Evolutionary conservation across 2,797 vertebrate genomes (phyloP).

Genomic region (Acrossocheilus wenchowensis): DNA sequence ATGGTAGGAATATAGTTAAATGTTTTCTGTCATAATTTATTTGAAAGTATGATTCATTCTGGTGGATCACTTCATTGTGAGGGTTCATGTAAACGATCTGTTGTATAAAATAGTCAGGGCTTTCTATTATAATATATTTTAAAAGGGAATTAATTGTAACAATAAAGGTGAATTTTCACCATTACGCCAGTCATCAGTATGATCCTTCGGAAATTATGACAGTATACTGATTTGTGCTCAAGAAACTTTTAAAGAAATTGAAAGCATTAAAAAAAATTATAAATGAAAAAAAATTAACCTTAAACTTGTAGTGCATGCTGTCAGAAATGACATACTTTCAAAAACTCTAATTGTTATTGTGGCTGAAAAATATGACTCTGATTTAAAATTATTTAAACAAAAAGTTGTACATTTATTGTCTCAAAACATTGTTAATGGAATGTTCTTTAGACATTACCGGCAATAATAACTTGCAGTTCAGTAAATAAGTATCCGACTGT

Average conservation of each 20-base stretch:
- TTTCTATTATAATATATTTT: not conserved
- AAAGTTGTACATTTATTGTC: not conserved
- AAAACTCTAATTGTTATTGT: not conserved
- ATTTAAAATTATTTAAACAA: not conserved
- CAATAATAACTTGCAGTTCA: not conserved
- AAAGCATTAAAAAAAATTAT: no score
- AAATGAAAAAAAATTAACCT: no score
- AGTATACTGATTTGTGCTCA: no score
- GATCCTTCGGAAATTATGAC: not conserved
- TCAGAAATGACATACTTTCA: not conserved
- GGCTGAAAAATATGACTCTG: not conserved
- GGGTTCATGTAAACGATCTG: not conserved
- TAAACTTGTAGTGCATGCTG: not conserved
- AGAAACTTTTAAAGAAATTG: no score
- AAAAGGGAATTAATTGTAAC: not conserved
- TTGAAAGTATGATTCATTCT: not conserved
- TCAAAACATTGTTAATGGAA: not conserved
- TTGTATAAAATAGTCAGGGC: not conserved
- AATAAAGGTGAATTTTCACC: no score
- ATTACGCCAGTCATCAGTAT: not conserved
- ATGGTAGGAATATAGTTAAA: not conserved
- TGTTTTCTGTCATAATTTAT: not conserved
- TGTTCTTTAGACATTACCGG: not conserved
- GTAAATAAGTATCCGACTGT: not conserved
- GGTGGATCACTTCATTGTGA: not conserved